Evolutionary conservation across 2,888 invertebrate genomes (phyloP).

Genomic region (Prosopocoilus inquinatus): DNA sequence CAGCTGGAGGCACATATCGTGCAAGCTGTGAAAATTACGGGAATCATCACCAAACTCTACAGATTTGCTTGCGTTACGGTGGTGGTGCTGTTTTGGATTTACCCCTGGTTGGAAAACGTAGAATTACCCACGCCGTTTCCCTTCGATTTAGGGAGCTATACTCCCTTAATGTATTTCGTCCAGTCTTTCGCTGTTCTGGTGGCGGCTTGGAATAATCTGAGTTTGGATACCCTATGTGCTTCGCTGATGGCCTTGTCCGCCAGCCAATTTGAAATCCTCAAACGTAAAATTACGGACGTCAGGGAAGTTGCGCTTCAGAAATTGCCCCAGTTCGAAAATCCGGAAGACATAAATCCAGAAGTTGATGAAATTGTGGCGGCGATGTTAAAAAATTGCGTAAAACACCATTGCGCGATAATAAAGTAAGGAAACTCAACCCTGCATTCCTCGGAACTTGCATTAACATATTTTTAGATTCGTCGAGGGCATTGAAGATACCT

Average conservation of each 20-base stretch:
- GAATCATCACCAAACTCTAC: slow-evolving; percentile 18
- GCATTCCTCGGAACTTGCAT: no score
- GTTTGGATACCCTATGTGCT: slow-evolving; percentile 34
- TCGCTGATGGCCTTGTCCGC: slow-evolving; percentile 32
- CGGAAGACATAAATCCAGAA: neutral
- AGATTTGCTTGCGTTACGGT: slow-evolving; percentile 9
- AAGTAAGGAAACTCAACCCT: slow-evolving; percentile 17
- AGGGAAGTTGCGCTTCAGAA: slow-evolving; percentile 8
- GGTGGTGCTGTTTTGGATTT: slow-evolving; percentile 10
- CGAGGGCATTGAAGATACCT: slow-evolving; percentile 29
- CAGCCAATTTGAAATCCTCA: slow-evolving; percentile 33
- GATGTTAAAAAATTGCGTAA: slow-evolving; percentile 11
- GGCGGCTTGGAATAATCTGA: slow-evolving; percentile 30
- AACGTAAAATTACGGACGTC: slow-evolving; percentile 23
- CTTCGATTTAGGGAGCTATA: slow-evolving; percentile 12
- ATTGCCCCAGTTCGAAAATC: neutral
- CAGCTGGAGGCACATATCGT: slow-evolving; percentile 15
- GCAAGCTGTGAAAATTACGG: slow-evolving; percentile 2
- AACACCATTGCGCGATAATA: slow-evolving; percentile 23
- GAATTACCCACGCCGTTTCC: slow-evolving; percentile 15
- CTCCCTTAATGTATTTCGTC: slow-evolving; percentile 16
- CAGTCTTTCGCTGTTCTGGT: slow-evolving; percentile 23
- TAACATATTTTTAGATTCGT: slow-evolving; percentile 27
- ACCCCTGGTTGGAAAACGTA: slow-evolving; percentile 8
- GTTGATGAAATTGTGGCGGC: neutral